Evolutionary conservation across 1,140 invertebrate species (phyloP), one percentile per base, ranked within the genome.

Genomic region (Drosophila yakuba): DNA sequence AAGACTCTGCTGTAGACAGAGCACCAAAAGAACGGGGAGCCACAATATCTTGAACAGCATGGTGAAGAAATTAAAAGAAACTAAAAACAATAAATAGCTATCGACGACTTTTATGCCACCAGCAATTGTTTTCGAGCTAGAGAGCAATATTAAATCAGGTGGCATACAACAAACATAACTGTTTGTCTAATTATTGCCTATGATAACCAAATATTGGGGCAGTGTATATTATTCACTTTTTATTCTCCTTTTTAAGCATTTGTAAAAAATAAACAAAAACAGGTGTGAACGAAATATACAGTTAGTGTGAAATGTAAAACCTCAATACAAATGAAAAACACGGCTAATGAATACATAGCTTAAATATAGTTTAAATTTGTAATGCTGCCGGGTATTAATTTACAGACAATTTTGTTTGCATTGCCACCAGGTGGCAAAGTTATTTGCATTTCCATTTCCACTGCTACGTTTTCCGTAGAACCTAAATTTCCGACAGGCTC

Each of bases 71-170:
- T 20, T 17, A 17, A 17, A 17, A 17, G 4, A 4, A 25, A 69
- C 25, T 56, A 36, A 57, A 43, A 10, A 14, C n/a, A 28, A 36
- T 17, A 20, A 10, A n/a, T 12, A 11, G 7, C 14, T 23, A 11
- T 23, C 44, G 3, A 28, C 6, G 14, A 5, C 43, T 71, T 71
- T 69, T 68, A 71, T 71, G 56, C 5, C 41, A 15, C 23, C 0
- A 10, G 20, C 12, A 2, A 20, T 28, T 32, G 5, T 23, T 15
- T 4, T 10, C 15, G 0, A 32, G n/a, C n/a, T 15, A 20, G 0
- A 1, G 14, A 4, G 2, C 8, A 6, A 17, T 67, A 43, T 67
- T 43, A 64, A 50, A 51, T 25, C 36, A 43, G 59, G 25, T 47
- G 62, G 6, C 11, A 12, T 2, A 63, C 47, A 39, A 10, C 41